These are phyloP conservation scores for Dryococelus australis DNA, from an alignment of 2,888 invertebrate genomes.

Conservation along the genomic window DNA sequence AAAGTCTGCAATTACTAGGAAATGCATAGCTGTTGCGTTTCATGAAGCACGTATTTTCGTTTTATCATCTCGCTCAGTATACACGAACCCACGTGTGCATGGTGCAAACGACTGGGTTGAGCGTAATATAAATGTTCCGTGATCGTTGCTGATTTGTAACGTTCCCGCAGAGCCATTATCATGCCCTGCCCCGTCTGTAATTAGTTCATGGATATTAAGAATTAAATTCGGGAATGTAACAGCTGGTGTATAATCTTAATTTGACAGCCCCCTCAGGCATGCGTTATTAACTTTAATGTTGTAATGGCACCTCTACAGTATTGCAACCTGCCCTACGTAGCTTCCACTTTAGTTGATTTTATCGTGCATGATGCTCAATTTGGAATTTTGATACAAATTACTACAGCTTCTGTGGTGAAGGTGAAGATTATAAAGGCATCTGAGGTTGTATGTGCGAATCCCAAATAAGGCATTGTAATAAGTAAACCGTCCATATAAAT, in stretches of 20 bases:
- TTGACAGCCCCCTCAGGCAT: not conserved
- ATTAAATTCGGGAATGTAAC: not conserved
- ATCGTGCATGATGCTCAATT: not conserved
- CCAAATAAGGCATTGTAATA: no score
- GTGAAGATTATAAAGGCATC: no score
- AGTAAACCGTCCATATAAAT: no score
- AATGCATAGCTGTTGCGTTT: no score
- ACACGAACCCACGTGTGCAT: not conserved
- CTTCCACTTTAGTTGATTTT: not conserved
- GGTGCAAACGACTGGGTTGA: not conserved
- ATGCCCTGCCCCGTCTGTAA: not conserved
- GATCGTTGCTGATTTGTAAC: not conserved
- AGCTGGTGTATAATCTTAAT: slow-evolving; percentile 8
- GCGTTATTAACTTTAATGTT: not conserved
- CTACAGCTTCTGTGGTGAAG: not conserved
- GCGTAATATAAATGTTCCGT: not conserved
- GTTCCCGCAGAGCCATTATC: not conserved
- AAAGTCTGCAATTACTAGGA: no score
- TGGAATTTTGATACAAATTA: not conserved
- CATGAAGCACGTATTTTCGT: no score
- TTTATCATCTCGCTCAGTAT: no score
- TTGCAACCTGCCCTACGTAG: not conserved
- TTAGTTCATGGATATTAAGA: not conserved
- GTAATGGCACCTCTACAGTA: not conserved
- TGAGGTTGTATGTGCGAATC: no score